Percentiles rank a stretch among this genome's conserved stretches.
Evolutionary conservation across 1,140 invertebrate genomes (phyloP).

Genomic region (Neelides sp.): DNA sequence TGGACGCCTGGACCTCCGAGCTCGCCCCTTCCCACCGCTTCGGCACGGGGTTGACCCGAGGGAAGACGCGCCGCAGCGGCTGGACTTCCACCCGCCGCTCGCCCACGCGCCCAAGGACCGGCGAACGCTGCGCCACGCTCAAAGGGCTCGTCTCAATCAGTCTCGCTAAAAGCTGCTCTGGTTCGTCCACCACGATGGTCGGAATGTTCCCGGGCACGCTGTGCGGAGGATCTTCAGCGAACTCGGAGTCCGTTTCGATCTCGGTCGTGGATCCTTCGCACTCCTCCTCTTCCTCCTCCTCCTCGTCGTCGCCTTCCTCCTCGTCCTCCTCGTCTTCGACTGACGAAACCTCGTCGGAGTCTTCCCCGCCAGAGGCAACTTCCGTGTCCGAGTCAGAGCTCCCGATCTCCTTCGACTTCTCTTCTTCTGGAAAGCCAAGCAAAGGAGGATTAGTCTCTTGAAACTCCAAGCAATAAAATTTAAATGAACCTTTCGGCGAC

Average conservation of each 20-base stretch:
- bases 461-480: no score
- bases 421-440: no score
- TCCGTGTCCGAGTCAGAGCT: slow-evolving; percentile 30
- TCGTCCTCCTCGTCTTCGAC: slow-evolving; percentile 46
- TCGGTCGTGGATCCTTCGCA: slow-evolving; percentile 72
- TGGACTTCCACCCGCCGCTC: no score
- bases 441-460: no score
- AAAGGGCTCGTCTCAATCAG: slow-evolving; percentile 17
- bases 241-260: slow-evolving; percentile 81
- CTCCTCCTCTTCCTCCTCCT: slow-evolving; percentile 44
- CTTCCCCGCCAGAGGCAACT: slow-evolving; percentile 39
- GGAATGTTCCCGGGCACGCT: slow-evolving; percentile 34
- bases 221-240: slow-evolving; percentile 53
- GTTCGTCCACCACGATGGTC: slow-evolving; percentile 37
- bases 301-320: slow-evolving; percentile 51
- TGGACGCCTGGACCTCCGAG: slow-evolving; percentile 66
- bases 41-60: slow-evolving; percentile 20
- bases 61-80: slow-evolving; percentile 10
- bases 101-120: neutral
- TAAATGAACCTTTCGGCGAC: no score
- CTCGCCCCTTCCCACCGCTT: slow-evolving; percentile 19
- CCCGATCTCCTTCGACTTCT: slow-evolving; percentile 3
- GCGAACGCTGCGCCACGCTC: slow-evolving; percentile 15
- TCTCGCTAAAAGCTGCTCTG: slow-evolving; percentile 24
- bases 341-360: slow-evolving; percentile 40